Evolutionary conservation across 2,888 invertebrate genomes (phyloP).

Genomic region (Drosophila glabriapex): DNA sequence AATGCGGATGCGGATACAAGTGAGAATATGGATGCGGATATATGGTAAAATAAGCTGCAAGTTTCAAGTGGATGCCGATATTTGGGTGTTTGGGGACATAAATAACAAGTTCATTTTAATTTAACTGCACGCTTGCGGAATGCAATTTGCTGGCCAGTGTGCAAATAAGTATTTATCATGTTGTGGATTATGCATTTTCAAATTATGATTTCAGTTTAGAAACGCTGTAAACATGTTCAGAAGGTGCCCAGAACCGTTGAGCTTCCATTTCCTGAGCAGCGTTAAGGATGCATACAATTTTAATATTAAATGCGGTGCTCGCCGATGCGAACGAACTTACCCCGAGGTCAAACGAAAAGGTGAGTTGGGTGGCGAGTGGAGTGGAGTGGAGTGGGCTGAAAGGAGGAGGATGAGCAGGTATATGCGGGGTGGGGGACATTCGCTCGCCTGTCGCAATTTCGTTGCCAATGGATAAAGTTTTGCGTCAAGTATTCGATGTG

Average conservation of each 20-base stretch:
- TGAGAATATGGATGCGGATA: constrained; percentile 17
- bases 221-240: constrained; percentile 53
- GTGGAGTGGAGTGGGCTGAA: background rate
- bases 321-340: constrained; percentile 16
- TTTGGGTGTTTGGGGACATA: constrained; percentile 48
- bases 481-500: constrained; percentile 60
- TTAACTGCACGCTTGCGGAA: constrained; percentile 78
- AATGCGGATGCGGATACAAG: background rate
- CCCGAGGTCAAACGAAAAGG: constrained; percentile 7
- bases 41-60: constrained; percentile 20
- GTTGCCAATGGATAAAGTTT: constrained; percentile 69
- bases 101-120: constrained; percentile 80
- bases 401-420: background rate
- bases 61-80: constrained; percentile 35
- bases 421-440: constrained; percentile 51
- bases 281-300: constrained; percentile 79
- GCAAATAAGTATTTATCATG: constrained; percentile 48
- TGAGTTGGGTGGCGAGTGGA: background rate
- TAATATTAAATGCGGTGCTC: constrained; percentile 73
- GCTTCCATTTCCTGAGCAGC: constrained; percentile 30
- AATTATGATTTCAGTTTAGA: constrained; percentile 74
- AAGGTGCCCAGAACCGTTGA: background rate
- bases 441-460: constrained; percentile 62
- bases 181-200: constrained; percentile 54
- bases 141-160: constrained; percentile 56